Evolutionary conservation across 2,888 invertebrate species (phyloP), one percentile per base, ranked within the genome.

Genomic region (Lithodes maja): DNA sequence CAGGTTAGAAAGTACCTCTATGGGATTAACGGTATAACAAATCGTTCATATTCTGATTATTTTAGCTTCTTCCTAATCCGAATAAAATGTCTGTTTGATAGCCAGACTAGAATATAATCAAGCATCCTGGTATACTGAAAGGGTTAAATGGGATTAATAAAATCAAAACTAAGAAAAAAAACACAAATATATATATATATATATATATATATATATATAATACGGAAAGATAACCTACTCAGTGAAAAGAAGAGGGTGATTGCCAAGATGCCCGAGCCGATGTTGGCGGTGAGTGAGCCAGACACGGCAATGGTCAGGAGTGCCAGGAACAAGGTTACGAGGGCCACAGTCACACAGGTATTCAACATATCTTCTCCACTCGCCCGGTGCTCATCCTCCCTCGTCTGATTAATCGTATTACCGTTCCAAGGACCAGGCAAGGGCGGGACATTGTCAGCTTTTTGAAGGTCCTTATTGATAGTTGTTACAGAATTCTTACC

Each of bases 161-260:
- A 33, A 33, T 33, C 33, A 33, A 33, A 33, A 33, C 33, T 33
- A 33, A 33, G 33, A 33, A 33, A 33, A 33, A 33, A 33, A 33
- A 33, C 33, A 33, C 33, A 33, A 33, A 33, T 33, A 33, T 0
- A 33, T 33, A 33, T 33, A 33, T 33, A 33, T 33, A 33, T n/a
- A 33, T 33, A 33, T 0, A 33, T 33, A 33, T 33, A 33, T 0
- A 33, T 33, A 33, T 33, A 33, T 33, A 33, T 33, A 33, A 33
- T 33, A 33, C 33, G 33, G 33, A 61, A 52, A 33, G 5, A 54
- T 53, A 17, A 86, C 87, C 83, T 83, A 87, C 87, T 83, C 53
- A 87, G 87, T 3, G 87, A 83, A 82, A 87, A 78, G 87, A 83
- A 87, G 49, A 87, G 49, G 2, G 83, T 74, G 71, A 82, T 61